phyloP scores from a whole-genome alignment of 2,113 vertebrate genomes.

The Stigmatopora argus region DNA sequence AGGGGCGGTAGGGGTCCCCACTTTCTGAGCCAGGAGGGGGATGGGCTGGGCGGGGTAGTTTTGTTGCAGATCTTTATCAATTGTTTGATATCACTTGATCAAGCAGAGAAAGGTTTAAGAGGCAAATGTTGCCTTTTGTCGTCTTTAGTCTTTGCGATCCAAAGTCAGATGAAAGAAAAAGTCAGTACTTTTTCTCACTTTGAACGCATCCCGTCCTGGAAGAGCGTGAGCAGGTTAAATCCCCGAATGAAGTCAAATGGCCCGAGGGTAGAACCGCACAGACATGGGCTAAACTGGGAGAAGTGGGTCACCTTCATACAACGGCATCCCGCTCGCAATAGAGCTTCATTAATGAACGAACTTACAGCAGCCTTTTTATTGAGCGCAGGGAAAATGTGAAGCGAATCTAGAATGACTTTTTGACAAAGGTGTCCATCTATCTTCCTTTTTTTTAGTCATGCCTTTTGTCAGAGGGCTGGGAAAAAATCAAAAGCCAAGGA shows the following conservation, averaged over 20 bases:
- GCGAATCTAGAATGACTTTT: not conserved
- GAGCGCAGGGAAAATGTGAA: conserved; percentile 12
- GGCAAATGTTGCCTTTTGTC: not conserved
- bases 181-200: conserved; percentile 11
- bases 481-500: no score
- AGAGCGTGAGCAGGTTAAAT: conserved; percentile 50
- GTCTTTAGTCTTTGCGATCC: no score
- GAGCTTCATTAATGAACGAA: conserved; percentile 48
- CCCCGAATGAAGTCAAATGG: conserved; percentile 51
- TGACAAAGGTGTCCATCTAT: not conserved
- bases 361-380: conserved; percentile 22
- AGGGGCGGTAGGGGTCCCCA: conserved; percentile 25
- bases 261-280: conserved; percentile 50
- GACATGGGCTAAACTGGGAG: conserved; percentile 62
- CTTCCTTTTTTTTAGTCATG: no score
- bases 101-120: conserved; percentile 1
- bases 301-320: conserved; percentile 70
- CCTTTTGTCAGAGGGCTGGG: no score
- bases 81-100: conserved; percentile 30
- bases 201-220: conserved; percentile 22
- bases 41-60: conserved; percentile 37
- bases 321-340: conserved; percentile 28
- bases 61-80: conserved; percentile 21
- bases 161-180: not conserved
- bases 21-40: conserved; percentile 37